These are phyloP conservation scores for Tipula lateralis DNA, from an alignment of 2,888 invertebrate species.

Conservation along the genomic window DNA sequence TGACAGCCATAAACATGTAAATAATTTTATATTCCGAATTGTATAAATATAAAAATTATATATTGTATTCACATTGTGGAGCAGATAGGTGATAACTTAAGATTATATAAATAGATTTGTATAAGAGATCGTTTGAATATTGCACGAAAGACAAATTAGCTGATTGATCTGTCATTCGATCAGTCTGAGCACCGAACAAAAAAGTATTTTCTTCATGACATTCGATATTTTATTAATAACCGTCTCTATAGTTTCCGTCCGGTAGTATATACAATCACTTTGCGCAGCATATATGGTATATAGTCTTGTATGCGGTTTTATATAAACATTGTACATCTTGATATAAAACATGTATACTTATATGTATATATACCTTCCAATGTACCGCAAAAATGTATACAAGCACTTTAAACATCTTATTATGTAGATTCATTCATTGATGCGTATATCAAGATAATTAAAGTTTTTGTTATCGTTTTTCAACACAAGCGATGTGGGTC, in stretches of 20 bases:
- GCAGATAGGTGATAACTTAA: background rate
- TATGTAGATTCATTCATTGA: no score
- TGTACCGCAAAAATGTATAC: background rate
- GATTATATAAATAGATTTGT: background rate
- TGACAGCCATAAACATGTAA: background rate
- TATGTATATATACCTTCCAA: no score
- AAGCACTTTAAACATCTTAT: background rate
- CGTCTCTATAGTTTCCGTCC: background rate
- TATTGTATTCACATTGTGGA: background rate
- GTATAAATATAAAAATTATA: background rate
- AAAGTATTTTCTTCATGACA: background rate
- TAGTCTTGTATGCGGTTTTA: background rate
- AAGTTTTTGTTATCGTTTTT: background rate
- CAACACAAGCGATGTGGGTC: no score
- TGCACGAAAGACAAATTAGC: background rate
- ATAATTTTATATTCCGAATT: background rate
- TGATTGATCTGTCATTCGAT: background rate
- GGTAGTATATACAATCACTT: background rate
- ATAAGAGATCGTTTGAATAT: background rate
- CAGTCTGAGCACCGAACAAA: background rate
- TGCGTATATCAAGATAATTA: background rate
- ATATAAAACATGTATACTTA: background rate
- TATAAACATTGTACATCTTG: background rate
- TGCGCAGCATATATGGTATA: background rate
- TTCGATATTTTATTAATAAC: background rate